Conservation (phyloP, 2,888 invertebrate species). For the Slavum lentiscoides region DNA sequence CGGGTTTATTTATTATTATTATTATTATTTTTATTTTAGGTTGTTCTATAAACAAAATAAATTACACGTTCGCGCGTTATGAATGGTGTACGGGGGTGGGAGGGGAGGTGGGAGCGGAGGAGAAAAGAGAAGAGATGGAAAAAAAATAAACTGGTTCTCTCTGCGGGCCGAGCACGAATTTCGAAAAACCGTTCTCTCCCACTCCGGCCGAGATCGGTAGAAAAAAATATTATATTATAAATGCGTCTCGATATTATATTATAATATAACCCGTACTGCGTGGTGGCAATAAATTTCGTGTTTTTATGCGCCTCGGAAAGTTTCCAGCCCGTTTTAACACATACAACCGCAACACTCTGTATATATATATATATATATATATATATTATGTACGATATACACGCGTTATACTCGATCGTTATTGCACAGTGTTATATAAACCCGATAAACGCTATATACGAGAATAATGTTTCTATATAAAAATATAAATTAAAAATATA, state of each 20-base stretch:
- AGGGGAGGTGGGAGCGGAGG: neutral
- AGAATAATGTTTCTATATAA: too few relatives aligned
- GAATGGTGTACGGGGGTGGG: conserved; percentile 12
- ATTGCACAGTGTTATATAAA: too few relatives aligned
- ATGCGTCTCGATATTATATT: conserved; percentile 48
- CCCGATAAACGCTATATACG: too few relatives aligned
- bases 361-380: too few relatives aligned
- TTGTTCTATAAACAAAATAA: conserved; percentile 52
- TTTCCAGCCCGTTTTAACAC: conserved; percentile 45
- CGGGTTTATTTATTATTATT: conserved; percentile 32
- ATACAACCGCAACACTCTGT: conserved; percentile 23
- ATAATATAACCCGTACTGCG: conserved; percentile 49
- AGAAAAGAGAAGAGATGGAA: conserved; percentile 3
- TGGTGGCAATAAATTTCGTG: conserved; percentile 45
- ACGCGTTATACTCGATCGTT: too few relatives aligned
- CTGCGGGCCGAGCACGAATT: conserved; percentile 37
- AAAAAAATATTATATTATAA: conserved; percentile 50
- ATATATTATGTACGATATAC: too few relatives aligned
- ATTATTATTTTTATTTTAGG: conserved; percentile 28
- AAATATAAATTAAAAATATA: too few relatives aligned
- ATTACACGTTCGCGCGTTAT: conserved; percentile 53
- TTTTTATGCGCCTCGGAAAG: conserved; percentile 47
- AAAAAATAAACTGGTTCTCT: conserved; percentile 46
- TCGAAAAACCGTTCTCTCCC: conserved; percentile 49
- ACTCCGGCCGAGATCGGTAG: conserved; percentile 49